Evolutionary conservation across 2,113 vertebrate species (phyloP), one percentile per base, ranked within the genome.

Genomic region (Psittacara wagleri): DNA sequence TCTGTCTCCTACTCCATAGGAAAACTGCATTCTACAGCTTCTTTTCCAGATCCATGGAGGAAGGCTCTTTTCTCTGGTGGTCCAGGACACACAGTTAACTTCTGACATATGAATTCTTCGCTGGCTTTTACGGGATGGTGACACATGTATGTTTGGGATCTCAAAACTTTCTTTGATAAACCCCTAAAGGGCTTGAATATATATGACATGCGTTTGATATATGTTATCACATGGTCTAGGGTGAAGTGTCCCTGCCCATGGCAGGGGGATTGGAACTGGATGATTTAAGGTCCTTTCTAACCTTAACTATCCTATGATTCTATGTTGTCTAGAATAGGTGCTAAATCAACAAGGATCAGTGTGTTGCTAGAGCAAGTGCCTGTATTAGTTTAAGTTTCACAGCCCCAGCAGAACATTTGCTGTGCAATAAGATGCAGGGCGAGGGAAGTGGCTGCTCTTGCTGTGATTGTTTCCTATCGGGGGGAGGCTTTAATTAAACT

Each of bases 201-300:
- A 22, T 14, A 0, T 0, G 14, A 27, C 24, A 48, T 17, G 10
- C 25, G 20, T 33, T 33, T 14, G 1, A 4, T 20, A 1, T 1
- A 8, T 4, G 8, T 24, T 35, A 35, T 59, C 33, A 59, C 33
- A 35, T 10, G 33, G 33, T 57, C 55, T 35, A 24, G 57, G 57
- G 33, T 35, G 57, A 59, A n/a, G 33, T 35, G 13, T 59, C n/a
- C 33, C 22, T 59, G n/a, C 57, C 33, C 33, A 59, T 10, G 33
- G 22, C 22, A 59, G 13, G 13, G 22, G 22, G 9, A 6, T 24
- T 35, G n/a, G 22, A 59, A 35, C 22, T 16, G 33, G 13, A n/a
- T 59, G 57, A 10, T 35, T 59, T 35, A 35, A 59, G 13, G 33
- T 35, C 33, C 22, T 59, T 59, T 59, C 22, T 23, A 59, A 24